Evolutionary conservation across 2,888 invertebrate genomes (phyloP).

Genomic region (Ochropleura leucogaster): DNA sequence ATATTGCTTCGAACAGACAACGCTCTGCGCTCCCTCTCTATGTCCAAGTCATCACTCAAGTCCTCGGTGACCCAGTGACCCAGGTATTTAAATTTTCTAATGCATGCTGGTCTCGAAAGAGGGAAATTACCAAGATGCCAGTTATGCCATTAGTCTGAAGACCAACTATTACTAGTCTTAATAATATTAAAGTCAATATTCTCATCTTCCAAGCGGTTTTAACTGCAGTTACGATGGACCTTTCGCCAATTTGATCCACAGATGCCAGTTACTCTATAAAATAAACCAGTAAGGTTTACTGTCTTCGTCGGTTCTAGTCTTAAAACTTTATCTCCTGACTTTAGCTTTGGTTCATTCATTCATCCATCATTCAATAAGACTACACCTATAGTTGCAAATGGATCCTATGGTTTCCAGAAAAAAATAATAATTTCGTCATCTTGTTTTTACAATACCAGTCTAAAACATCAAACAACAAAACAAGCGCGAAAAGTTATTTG

Average conservation of each 20-base stretch:
- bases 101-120: not conserved
- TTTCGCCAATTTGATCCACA: slow-evolving; percentile 22
- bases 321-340: not conserved
- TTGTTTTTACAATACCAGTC: not conserved
- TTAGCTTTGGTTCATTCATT: not conserved
- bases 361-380: too few species aligned
- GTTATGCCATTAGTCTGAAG: not conserved
- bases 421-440: not conserved
- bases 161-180: not conserved
- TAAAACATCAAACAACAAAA: not conserved
- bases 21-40: too few species aligned
- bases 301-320: slow-evolving; percentile 7
- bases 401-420: not conserved
- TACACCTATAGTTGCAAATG: not conserved
- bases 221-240: slow-evolving; percentile 12
- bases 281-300: slow-evolving; percentile 12
- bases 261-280: slow-evolving; percentile 17
- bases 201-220: slow-evolving; percentile 4
- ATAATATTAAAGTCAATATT: not conserved
- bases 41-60: too few species aligned
- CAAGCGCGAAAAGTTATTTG: not conserved
- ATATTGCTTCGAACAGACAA: too few species aligned
- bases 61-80: too few species aligned
- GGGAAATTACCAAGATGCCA: not conserved
- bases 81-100: too few species aligned